These are phyloP conservation scores for Mastomys natalensis DNA, from an alignment of 2,113 vertebrate species.

Conservation along the genomic window DNA sequence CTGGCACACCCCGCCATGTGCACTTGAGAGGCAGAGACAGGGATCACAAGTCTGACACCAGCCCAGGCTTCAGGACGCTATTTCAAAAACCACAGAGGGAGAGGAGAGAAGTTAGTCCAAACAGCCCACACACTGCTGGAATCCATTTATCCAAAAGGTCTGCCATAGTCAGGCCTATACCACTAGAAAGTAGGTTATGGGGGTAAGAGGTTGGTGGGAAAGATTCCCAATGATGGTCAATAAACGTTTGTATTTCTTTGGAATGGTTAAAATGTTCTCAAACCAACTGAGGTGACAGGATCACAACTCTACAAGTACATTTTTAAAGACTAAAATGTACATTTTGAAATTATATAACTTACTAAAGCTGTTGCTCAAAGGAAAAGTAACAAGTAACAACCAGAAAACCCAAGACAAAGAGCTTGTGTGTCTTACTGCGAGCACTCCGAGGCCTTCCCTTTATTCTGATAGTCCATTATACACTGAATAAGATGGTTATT, in stretches of 20 bases:
- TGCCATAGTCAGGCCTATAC: neutral
- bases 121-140: neutral
- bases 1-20: no score
- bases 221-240: neutral
- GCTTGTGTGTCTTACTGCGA: conserved; percentile 93
- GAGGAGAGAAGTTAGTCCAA: neutral
- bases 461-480: conserved; percentile 99
- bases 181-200: neutral
- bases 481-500: conserved; percentile 99
- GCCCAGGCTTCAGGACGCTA: neutral
- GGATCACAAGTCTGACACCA: neutral
- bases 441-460: conserved; percentile 99
- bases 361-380: conserved; percentile 35
- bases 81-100: neutral
- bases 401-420: neutral
- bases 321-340: neutral
- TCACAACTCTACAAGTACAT: neutral
- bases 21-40: neutral
- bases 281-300: neutral
- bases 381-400: conserved; percentile 43
- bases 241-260: rapidly evolving
- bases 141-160: neutral
- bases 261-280: neutral
- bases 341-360: conserved; percentile 6
- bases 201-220: neutral